phyloP scores from a whole-genome alignment of 1,140 invertebrate species.

The Paralvinella palmiformis region DNA sequence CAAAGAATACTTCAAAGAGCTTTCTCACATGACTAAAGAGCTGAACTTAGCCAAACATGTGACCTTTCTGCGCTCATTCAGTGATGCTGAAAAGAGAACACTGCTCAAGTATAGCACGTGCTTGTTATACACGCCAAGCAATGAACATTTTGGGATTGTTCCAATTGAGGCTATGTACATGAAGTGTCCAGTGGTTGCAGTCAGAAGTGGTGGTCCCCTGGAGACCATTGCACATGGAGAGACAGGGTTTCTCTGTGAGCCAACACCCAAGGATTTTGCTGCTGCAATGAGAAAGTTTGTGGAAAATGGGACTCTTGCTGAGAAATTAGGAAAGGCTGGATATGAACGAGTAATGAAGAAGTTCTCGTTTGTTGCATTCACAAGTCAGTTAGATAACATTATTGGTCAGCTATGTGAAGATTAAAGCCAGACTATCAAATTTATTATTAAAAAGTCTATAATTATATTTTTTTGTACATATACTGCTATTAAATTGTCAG shows the following conservation, averaged over 20 bases:
- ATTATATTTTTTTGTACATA: no score
- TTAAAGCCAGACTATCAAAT: no score
- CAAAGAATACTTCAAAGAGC: constrained; percentile 76
- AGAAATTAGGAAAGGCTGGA: constrained; percentile 65
- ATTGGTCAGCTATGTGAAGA: constrained; percentile 34
- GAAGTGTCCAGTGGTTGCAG: constrained; percentile 86
- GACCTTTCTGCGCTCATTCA: constrained; percentile 79
- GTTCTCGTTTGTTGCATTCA: constrained; percentile 77
- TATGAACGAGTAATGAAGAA: constrained; percentile 63
- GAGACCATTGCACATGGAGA: constrained; percentile 84
- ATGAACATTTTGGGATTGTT: constrained; percentile 99
- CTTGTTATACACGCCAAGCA: constrained; percentile 89
- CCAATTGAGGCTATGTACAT: constrained; percentile 98
- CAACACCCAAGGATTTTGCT: constrained; percentile 64
- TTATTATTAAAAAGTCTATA: no score
- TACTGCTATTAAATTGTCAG: no score
- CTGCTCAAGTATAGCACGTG: constrained; percentile 69
- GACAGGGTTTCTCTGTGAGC: constrained; percentile 82
- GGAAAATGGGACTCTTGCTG: constrained; percentile 51
- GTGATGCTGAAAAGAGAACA: constrained; percentile 74
- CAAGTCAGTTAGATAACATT: constrained; percentile 61
- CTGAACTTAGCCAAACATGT: constrained; percentile 68
- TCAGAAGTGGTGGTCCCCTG: constrained; percentile 88
- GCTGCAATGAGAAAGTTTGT: constrained; percentile 69
- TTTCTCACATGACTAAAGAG: constrained; percentile 61